Conservation (phyloP, 1,140 invertebrate species). For the Meloidogyne chitwoodi region DNA sequence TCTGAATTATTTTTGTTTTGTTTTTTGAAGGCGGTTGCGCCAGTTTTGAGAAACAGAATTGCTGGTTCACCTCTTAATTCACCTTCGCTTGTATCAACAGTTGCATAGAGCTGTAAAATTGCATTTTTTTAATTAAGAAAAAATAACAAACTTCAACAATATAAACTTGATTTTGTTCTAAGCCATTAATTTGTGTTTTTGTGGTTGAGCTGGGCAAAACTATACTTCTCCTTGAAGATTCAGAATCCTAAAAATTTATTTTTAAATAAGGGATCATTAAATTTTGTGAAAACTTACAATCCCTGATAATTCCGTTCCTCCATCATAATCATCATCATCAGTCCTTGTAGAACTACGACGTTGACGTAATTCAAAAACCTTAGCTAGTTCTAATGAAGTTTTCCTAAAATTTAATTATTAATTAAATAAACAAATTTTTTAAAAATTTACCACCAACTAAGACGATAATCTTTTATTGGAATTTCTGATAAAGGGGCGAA, state of each 20-base stretch:
- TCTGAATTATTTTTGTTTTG: neutral
- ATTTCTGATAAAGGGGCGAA: constrained; percentile 48
- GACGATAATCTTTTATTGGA: constrained; percentile 50
- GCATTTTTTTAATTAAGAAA: neutral
- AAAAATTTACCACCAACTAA: constrained; percentile 15
- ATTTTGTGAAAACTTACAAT: neutral
- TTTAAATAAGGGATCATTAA: neutral
- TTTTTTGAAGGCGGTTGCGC: neutral
- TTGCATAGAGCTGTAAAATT: constrained; percentile 41
- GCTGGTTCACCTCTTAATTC: constrained; percentile 51
- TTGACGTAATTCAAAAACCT: constrained; percentile 31
- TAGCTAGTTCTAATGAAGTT: constrained; percentile 23
- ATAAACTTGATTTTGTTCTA: constrained; percentile 46
- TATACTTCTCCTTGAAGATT: neutral
- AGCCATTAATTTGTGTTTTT: constrained; percentile 24
- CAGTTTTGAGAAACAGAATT: constrained; percentile 27
- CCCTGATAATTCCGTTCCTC: neutral
- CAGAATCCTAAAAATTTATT: neutral
- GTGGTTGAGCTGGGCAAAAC: constrained; percentile 42
- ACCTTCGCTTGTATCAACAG: constrained; percentile 49
- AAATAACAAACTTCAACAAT: constrained; percentile 41
- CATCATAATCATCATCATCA: constrained; percentile 34
- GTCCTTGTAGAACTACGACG: constrained; percentile 11
- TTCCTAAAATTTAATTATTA: constrained; percentile 15
- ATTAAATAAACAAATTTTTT: neutral